Conservation (phyloP, 2,888 invertebrate species). For the Timema cristinae region DNA sequence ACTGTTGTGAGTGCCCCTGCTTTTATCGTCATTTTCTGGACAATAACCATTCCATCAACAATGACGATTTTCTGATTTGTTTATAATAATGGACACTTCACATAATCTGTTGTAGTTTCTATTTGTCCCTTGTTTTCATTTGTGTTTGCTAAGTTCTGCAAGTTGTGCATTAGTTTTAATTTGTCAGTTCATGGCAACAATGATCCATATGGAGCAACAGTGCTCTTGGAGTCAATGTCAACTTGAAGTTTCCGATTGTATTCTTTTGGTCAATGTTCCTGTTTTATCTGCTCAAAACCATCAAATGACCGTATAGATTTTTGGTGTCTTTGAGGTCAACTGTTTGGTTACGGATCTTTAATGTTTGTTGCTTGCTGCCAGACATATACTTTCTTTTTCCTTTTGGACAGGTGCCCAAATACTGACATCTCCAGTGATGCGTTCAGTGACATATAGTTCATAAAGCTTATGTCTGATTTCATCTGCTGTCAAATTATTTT, state of each 20-base stretch:
- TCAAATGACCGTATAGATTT: neutral
- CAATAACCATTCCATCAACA: neutral
- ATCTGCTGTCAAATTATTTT: neutral
- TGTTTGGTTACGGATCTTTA: no score
- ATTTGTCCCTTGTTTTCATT: neutral
- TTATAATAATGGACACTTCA: neutral
- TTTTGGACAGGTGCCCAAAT: slow-evolving; percentile 10
- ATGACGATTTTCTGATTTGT: neutral
- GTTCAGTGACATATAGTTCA: neutral
- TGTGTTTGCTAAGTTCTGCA: no score
- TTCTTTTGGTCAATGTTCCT: no score
- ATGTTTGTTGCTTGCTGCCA: no score
- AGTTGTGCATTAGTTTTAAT: no score
- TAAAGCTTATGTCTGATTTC: neutral
- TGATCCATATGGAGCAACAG: no score
- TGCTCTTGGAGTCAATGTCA: no score
- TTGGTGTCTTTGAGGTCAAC: no score
- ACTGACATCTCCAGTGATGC: neutral
- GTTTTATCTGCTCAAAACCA: no score
- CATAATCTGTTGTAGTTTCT: neutral
- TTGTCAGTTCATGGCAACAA: no score
- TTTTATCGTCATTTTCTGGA: neutral
- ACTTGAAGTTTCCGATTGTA: no score
- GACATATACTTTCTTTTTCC: no score
- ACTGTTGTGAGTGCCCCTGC: neutral